These are phyloP conservation scores for Carposina sasakii DNA, from an alignment of 1,140 invertebrate species.

Conservation along the genomic window DNA sequence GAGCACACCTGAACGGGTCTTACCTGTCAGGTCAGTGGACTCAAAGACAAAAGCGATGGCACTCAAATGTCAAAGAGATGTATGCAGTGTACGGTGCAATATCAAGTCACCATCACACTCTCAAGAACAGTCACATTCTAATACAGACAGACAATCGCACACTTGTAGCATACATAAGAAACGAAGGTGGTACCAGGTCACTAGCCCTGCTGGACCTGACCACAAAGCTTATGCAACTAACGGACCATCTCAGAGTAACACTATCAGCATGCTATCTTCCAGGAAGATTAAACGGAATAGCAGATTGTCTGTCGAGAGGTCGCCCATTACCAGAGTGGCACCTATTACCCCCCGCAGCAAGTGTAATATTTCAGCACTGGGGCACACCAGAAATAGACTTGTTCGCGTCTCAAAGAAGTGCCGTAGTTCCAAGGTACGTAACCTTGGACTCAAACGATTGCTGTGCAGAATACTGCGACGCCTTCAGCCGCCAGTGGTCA, in stretches of 20 bases:
- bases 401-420: background rate
- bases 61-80: slow-evolving; percentile 32
- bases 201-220: slow-evolving; percentile 25
- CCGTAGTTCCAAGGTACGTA: background rate
- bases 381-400: slow-evolving; percentile 11
- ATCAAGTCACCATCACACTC: background rate
- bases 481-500: slow-evolving; percentile 22
- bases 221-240: slow-evolving; percentile 20
- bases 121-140: slow-evolving; percentile 19
- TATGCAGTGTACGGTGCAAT: slow-evolving; percentile 26
- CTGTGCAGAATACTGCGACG: slow-evolving; percentile 14
- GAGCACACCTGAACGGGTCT: slow-evolving; percentile 19
- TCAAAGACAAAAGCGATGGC: slow-evolving; percentile 20
- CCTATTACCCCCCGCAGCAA: slow-evolving; percentile 20
- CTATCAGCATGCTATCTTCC: slow-evolving; percentile 25
- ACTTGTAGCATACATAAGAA: slow-evolving; percentile 27
- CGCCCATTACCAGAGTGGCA: slow-evolving; percentile 30
- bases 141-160: slow-evolving; percentile 38
- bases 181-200: slow-evolving; percentile 34
- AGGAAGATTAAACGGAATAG: slow-evolving; percentile 11
- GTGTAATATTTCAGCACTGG: slow-evolving; percentile 24
- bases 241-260: slow-evolving; percentile 20
- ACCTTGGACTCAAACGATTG: slow-evolving; percentile 2
- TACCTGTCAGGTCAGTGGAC: slow-evolving; percentile 17
- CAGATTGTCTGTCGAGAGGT: slow-evolving; percentile 25